phyloP scores from a whole-genome alignment of 2,113 vertebrate genomes.

The Cyprichromis sp. region DNA sequence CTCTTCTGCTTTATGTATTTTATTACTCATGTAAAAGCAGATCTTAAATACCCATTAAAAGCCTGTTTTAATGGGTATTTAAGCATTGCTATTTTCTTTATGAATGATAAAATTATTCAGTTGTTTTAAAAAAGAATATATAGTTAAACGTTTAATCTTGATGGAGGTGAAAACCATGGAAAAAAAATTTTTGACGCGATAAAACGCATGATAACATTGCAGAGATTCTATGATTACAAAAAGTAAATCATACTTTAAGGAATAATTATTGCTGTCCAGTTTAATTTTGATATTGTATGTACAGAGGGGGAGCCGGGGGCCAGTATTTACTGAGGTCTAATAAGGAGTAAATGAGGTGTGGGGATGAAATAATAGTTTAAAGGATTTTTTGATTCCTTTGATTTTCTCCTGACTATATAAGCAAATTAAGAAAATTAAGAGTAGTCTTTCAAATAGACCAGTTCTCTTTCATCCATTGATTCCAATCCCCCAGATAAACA shows the following conservation, averaged over 20 bases:
- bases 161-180: background rate
- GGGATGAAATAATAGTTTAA: constrained; percentile 10
- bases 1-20: background rate
- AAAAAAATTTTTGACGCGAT: background rate
- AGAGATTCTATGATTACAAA: background rate
- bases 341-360: constrained; percentile 25
- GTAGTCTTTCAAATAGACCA: constrained; percentile 8
- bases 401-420: constrained; percentile 21
- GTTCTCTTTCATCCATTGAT: constrained; percentile 41
- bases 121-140: background rate
- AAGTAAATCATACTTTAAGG: background rate
- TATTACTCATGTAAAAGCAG: background rate
- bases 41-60: background rate
- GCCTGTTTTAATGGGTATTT: background rate
- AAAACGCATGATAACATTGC: background rate
- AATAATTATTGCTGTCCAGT: background rate
- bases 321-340: constrained; percentile 7
- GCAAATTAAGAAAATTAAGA: constrained; percentile 38
- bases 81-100: background rate
- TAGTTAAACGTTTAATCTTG: background rate
- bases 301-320: background rate
- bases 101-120: background rate
- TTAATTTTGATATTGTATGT: background rate
- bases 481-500: constrained; percentile 31
- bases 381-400: constrained; percentile 13